A percentile compares a stretch with the other conserved stretches of the same genome.
Evolutionary conservation across 2,888 invertebrate genomes (phyloP).

Genomic region (Pocota personata): DNA sequence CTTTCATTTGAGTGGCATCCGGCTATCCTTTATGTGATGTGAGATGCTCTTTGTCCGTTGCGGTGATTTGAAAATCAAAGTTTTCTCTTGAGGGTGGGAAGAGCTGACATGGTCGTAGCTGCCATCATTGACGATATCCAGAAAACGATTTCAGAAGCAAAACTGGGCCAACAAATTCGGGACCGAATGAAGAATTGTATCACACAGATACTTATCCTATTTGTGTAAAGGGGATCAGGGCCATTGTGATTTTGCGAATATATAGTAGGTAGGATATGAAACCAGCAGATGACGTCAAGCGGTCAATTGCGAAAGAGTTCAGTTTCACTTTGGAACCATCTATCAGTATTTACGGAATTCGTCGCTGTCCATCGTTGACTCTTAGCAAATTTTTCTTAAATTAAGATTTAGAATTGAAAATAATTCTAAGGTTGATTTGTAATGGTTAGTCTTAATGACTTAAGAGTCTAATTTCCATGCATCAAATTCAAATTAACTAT

Average conservation of each 20-base stretch:
- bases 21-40: not conserved
- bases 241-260: not conserved
- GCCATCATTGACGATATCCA: not conserved
- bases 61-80: constrained; percentile 52
- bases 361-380: not conserved
- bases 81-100: not conserved
- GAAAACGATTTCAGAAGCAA: not conserved
- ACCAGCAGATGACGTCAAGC: not conserved
- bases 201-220: not conserved
- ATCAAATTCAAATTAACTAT: too few relatives aligned
- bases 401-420: too few relatives aligned
- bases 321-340: not conserved
- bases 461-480: too few relatives aligned
- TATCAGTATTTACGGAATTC: not conserved
- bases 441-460: too few relatives aligned
- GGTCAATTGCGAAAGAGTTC: not conserved
- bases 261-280: not conserved
- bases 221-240: not conserved
- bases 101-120: not conserved
- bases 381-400: too few relatives aligned
- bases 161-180: constrained; percentile 32
- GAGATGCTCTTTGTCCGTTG: constrained; percentile 38
- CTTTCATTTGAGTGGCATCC: constrained; percentile 23
- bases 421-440: too few relatives aligned
- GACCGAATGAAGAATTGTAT: not conserved